These are phyloP conservation scores for Irena cyanogastra DNA, from an alignment of 2,113 vertebrate species.

Conservation along the genomic window DNA sequence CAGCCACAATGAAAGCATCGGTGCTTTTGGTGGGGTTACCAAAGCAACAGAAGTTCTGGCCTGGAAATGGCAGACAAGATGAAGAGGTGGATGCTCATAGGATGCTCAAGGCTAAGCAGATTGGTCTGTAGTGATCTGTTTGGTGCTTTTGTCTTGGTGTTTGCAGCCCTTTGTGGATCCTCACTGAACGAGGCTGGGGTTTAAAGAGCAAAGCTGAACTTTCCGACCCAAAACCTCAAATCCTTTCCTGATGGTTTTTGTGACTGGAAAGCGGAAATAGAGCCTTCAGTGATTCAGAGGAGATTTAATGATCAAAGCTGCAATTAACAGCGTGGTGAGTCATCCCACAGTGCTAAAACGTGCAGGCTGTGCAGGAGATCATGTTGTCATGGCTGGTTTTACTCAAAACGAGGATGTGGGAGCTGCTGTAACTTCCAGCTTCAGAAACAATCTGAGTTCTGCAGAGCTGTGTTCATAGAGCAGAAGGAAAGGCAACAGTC, in stretches of 20 bases:
- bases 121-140: not conserved
- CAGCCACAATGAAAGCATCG: not conserved
- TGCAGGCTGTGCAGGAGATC: not conserved
- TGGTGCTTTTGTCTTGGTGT: not conserved
- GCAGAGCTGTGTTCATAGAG: not conserved
- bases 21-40: not conserved
- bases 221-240: constrained; percentile 13
- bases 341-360: constrained; percentile 5
- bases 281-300: constrained; percentile 4
- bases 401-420: not conserved
- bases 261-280: not conserved
- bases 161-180: not conserved
- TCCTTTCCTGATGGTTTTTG: constrained; percentile 10
- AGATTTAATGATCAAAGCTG: constrained; percentile 47
- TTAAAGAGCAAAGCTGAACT: constrained; percentile 22
- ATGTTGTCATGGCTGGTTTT: constrained; percentile 3
- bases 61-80: not conserved
- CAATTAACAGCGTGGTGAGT: constrained; percentile 29
- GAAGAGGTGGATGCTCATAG: not conserved
- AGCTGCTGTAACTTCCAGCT: constrained; percentile 11
- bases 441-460: not conserved
- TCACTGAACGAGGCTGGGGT: not conserved
- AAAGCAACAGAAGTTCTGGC: not conserved
- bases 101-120: not conserved
- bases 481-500: constrained; percentile 5